Base-by-base conservation (phyloP, 2,797 vertebrate species). In the Falco columbarius region DNA sequence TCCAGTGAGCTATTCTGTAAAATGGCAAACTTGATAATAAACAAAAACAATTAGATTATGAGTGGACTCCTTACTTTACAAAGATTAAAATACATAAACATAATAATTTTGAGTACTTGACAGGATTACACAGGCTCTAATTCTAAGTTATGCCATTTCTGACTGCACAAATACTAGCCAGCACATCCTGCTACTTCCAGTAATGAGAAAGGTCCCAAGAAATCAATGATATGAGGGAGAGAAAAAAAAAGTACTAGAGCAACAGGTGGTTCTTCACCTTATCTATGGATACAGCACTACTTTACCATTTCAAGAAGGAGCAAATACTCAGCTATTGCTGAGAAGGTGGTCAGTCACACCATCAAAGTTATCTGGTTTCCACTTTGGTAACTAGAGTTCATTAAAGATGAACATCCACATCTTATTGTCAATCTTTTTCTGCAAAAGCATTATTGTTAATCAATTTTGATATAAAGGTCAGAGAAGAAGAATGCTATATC, bases 381-480 rank as follows among this genome's bases (percentile, higher is more conserved):
- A 73, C 38, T 79, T 84, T 83, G 61, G 38, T 86, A 75, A 46
- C 82, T 61, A 26, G 34, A 88, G 79, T 83, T 97, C 89, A 86
- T 93, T 92, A 86, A 77, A 89, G 84, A 93, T 79, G 79, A 88
- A 63, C 44, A 72, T 86, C 65, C 91, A 92, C 89, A 62, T 91
- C 75, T 86, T 81, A 75, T 46, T 96, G 95, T 95, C 86, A 97
- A 47, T 92, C 89, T 44, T 92, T 89, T 96, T 92, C 86, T 92
- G 87, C 49, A 90, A 79, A 94, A 73, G 81, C 92, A 73, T 90
- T 95, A 94, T 89, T 92, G 90, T 86, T 95, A 97, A 97, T 93
- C 91, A 79, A 81, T 97, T 95, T 91, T 89, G 84, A 92, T 94
- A 92, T 94, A 94, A 95, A 91, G 90, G 86, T 95, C 94, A 96